Base-by-base conservation (phyloP, 2,797 vertebrate genomes). In the Huso huso region DNA sequence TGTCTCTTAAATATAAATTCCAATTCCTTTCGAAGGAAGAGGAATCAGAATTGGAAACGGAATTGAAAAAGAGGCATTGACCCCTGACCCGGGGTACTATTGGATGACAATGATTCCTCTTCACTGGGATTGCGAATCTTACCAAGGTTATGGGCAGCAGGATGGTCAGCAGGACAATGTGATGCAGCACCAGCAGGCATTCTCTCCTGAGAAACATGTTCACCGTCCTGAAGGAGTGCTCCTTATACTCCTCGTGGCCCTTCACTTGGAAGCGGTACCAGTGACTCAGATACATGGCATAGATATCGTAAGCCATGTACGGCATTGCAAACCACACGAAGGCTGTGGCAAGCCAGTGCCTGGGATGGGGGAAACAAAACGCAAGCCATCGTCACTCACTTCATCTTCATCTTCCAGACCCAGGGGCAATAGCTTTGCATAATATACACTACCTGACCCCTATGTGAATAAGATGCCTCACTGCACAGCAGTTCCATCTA, bases 281-380 rank as follows among this genome's bases (percentile, higher is more conserved):
- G 78, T 99, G 93, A 74, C 94, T 95, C 70, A 98, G 90, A 83
- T 96, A 99, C 97, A 99, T 99, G 80, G 93, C 93, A 0, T 91
- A 93, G 72, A 91, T 82, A 84, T 99, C 97, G 0, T 99, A 99
- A 4, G 91, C 83, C 96, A 99, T 98, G 84, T 99, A 99, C 48
- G 96, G 93, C 12, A 93, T 89, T 0, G 95, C 88, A 48, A 94
- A 90, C 92, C 95, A 93, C 78, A 95, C 72, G 57, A 99, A 99
- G 69, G 92, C 86, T 6, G 89, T 91, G 0, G 94, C 84, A 77
- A 99, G 84, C 95, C 96, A 98, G 84, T 98, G 92, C 78, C 97
- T 99, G 77, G 64, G 69, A 2, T 4, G 4, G 23, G 23, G 23
- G 23, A 49, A 58, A 4, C 13, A 49, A 6, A 11, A 7, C 11